Percentiles rank a stretch among this genome's conserved stretches.
Conservation (phyloP, 1,140 invertebrate species). For the Streblospio benedicti region DNA sequence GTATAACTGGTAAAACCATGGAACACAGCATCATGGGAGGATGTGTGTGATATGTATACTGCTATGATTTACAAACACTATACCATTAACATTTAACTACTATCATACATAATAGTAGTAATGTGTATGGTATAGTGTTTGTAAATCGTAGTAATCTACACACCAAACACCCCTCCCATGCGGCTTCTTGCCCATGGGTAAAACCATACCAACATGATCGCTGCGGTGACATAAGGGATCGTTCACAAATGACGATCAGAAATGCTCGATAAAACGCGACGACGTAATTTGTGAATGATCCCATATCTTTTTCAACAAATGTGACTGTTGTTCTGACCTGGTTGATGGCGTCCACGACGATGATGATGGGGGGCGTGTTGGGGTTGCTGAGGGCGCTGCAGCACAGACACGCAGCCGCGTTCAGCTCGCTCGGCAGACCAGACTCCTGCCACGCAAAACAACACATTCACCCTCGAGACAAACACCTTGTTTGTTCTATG, state of each 20-base stretch:
- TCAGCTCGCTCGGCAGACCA: not conserved
- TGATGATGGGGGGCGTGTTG: not conserved
- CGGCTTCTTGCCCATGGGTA: not conserved
- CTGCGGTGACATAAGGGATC: not conserved
- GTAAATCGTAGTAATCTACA: too few species aligned
- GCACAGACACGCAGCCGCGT: not conserved
- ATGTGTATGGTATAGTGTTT: too few species aligned
- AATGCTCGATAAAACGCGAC: too few species aligned
- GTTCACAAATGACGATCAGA: not conserved
- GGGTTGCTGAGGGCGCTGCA: not conserved
- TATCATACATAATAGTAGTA: too few species aligned
- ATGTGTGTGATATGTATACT: not conserved
- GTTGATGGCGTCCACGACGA: constrained; percentile 1
- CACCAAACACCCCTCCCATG: too few species aligned
- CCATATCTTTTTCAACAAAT: not conserved
- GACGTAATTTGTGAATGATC: not conserved
- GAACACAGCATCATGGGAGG: not conserved
- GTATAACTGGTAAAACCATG: not conserved
- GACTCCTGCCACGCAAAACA: not conserved
- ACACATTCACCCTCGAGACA: not conserved
- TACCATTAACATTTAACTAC: too few species aligned
- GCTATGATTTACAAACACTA: not conserved
- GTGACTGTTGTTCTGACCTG: not conserved
- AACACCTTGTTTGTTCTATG: not conserved
- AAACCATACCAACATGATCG: not conserved